Evolutionary conservation across 2,113 vertebrate genomes (phyloP), one percentile per base, ranked within the genome.

Genomic region (Vulpes vulpes): DNA sequence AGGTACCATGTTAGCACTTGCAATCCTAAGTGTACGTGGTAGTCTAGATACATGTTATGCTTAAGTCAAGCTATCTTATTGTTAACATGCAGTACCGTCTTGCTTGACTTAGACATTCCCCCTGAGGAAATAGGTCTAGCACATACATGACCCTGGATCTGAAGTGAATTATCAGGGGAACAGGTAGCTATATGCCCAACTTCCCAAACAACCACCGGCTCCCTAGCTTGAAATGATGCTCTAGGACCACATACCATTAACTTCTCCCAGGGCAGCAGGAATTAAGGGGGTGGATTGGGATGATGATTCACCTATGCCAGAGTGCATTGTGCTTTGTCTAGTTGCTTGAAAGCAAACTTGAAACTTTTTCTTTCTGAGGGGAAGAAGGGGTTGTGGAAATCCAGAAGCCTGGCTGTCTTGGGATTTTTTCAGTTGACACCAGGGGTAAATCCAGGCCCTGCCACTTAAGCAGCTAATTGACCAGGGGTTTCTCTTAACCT

Each of bases 11-110:
- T 32, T 30, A 49, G 53, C 5, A 17, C 11, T 14, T 8, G 6
- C 22, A 12, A 51, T 22, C 38, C 0, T 8, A 51, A 30, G 9
- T 1, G 9, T 10, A 25, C 2, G 0, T 60, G 35, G 55, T 3
- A 20, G 19, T 49, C 14, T 4, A 92, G 27, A 49, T 59, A 49
- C 64, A 17, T 1, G 20, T n/a, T 60, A 16, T 3, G 35, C 27
- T 79, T 60, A 49, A 30, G 38, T n/a, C 35, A 11, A 49, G 19
- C 14, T 59, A 20, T 3, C 49, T 19, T 65, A 43, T 19, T 15
- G n/a, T 69, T 49, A 51, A 87, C 49, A 7, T 27, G 6, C 3
- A 5, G 4, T 35, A 7, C 5, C 35, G 27, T 87, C 15, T 43
- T 87, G 51, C 62, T 11, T 43, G 43, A 43, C 51, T 80, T 49